Evolutionary conservation across 2,888 invertebrate species (phyloP).

Genomic region (Polymixis flavicincta): DNA sequence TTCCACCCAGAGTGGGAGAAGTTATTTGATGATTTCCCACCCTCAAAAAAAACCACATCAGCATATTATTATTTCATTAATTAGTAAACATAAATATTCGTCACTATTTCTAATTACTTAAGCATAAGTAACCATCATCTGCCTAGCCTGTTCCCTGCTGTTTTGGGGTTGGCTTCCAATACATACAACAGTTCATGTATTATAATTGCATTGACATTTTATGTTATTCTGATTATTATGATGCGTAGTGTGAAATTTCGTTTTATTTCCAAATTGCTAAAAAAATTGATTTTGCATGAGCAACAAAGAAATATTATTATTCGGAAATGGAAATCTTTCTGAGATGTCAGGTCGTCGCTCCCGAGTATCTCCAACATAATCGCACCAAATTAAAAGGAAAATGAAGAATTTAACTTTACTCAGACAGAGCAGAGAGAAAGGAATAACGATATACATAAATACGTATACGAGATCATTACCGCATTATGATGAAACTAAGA

Average conservation of each 20-base stretch:
- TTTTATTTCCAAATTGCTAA: neutral
- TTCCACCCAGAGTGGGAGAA: too few species aligned
- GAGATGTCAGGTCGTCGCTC: neutral
- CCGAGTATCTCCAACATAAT: neutral
- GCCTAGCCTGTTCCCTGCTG: neutral
- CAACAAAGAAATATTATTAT: neutral
- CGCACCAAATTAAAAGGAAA: neutral
- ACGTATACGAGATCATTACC: neutral
- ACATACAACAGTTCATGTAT: too few species aligned
- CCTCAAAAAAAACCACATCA: neutral
- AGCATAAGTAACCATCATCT: neutral
- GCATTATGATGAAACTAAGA: conserved; percentile 9
- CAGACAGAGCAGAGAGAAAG: neutral
- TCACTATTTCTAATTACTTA: neutral
- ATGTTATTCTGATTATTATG: neutral
- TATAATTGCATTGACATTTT: too few species aligned
- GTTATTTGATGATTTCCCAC: too few species aligned
- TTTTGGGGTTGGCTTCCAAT: too few species aligned
- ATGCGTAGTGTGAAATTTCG: neutral
- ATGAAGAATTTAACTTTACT: neutral
- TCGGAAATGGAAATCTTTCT: neutral
- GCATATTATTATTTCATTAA: neutral
- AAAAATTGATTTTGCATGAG: neutral
- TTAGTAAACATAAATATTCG: neutral
- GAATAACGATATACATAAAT: too few species aligned